phyloP scores from a whole-genome alignment of 2,888 invertebrate genomes.

The Pyrgus malvae region DNA sequence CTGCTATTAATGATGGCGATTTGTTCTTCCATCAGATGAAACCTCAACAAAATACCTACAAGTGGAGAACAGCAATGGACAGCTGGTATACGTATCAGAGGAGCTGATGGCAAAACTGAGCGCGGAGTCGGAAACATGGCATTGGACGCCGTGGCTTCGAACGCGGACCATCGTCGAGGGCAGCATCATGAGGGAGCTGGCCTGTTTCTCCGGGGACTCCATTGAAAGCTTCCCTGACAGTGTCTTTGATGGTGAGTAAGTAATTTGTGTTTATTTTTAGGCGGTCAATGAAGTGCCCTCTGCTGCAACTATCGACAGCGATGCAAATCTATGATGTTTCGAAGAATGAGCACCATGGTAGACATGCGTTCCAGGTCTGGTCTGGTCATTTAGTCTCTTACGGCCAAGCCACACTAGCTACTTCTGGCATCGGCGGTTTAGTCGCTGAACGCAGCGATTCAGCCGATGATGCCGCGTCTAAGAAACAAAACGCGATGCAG shows the following conservation, averaged over 20 bases:
- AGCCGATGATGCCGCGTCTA: too few species aligned
- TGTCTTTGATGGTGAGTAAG: constrained; percentile 58
- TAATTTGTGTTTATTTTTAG: not conserved
- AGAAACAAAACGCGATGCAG: too few species aligned
- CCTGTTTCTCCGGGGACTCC: constrained; percentile 54
- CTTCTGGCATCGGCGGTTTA: too few species aligned
- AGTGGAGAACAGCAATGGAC: constrained; percentile 52
- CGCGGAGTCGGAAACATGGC: constrained; percentile 60
- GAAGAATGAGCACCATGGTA: too few species aligned
- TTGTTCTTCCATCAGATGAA: constrained; percentile 35
- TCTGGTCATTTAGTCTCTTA: too few species aligned
- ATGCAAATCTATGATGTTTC: too few species aligned
- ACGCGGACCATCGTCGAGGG: constrained; percentile 57
- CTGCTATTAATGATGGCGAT: too few species aligned
- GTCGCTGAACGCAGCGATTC: too few species aligned
- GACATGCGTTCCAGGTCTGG: too few species aligned
- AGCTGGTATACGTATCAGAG: constrained; percentile 51
- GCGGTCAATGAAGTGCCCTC: not conserved
- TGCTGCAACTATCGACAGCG: too few species aligned
- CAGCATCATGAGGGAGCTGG: constrained; percentile 47
- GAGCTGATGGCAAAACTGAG: constrained; percentile 53
- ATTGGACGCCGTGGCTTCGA: constrained; percentile 70
- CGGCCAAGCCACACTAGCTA: too few species aligned
- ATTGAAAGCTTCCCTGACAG: constrained; percentile 82
- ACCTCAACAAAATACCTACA: constrained; percentile 34